Base-by-base conservation (phyloP, 2,113 vertebrate species). In the Brachypteracias leptosomus region DNA sequence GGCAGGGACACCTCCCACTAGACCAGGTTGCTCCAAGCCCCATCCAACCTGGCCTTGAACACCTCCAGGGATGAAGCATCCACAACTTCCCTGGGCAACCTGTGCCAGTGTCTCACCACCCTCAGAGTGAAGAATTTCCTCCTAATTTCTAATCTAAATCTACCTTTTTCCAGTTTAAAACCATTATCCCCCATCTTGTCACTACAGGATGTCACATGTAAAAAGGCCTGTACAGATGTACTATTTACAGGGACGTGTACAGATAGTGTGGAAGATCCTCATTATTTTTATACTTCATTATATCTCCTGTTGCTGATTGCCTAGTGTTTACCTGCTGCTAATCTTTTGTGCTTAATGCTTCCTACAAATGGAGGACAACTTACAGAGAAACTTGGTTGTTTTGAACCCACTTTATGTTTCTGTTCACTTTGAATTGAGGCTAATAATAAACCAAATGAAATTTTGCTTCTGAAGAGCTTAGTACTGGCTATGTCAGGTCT, bases 301-400 rank as follows among this genome's bases (percentile, higher is more conserved):
- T 16, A 2, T 71, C 17, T 33, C 33, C 40, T 85, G 6, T 19
- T 68, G 28, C 65, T 6, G 2, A 3, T 59, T 68, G 44, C 22
- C 31, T 17, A 8, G 49, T 49, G 5, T 65, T 75, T 89, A 55
- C 46, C 59, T 86, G 66, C 59, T 85, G 11, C 73, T 86, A 36
- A n/a, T 63, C 24, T 18, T 54, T 0, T 36, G 17, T 57, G 35
- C 31, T 91, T 25, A 35, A 35, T 0, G 0, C 31, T 51, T 68
- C 57, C 29, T 65, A 25, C 20, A 83, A 28, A 73, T 40, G 33
- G 46, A 59, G 72, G 47, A 68, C 11, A 44, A 29, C 38, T 35
- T 47, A 3, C 1, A 11, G 9, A 59, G 67, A 73, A 68, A 55
- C 26, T 12, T 68, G 16, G 57, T 31, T 0, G 6, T 52, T 90